phyloP scores from a whole-genome alignment of 1,140 invertebrate species.

The Cherax quadricarinatus region DNA sequence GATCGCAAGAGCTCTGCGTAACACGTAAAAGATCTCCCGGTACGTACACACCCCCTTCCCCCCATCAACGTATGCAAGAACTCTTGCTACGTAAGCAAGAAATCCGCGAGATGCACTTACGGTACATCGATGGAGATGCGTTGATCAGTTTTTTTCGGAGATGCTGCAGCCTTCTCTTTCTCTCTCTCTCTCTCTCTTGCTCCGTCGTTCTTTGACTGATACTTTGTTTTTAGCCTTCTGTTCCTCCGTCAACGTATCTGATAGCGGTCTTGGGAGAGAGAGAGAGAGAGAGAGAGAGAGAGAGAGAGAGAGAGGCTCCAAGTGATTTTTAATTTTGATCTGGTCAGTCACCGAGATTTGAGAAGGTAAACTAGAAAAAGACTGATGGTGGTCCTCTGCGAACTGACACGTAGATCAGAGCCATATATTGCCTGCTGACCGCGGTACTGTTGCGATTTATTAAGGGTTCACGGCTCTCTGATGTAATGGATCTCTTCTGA shows the following conservation, averaged over 20 bases:
- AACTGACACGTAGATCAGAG: background rate
- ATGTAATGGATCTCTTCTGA: background rate
- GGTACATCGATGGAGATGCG: too few species aligned
- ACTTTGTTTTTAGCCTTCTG: background rate
- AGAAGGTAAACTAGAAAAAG: background rate
- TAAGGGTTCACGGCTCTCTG: background rate
- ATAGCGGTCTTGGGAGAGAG: background rate
- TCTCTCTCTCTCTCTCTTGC: background rate
- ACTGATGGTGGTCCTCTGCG: background rate
- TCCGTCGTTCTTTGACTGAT: background rate
- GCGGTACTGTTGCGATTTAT: background rate
- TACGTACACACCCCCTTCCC: too few species aligned
- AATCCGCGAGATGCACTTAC: too few species aligned
- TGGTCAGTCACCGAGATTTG: background rate
- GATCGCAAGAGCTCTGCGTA: too few species aligned
- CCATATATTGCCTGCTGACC: background rate
- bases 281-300: too few species aligned
- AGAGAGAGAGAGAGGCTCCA: background rate
- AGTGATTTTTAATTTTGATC: constrained; percentile 4
- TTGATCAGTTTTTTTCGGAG: too few species aligned
- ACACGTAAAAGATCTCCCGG: too few species aligned
- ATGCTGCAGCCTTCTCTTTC: too few species aligned
- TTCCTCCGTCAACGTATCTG: background rate
- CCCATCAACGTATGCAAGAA: too few species aligned
- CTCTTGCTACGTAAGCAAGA: too few species aligned